Conservation (phyloP, 2,797 vertebrate species). For the Poecile montanus region DNA sequence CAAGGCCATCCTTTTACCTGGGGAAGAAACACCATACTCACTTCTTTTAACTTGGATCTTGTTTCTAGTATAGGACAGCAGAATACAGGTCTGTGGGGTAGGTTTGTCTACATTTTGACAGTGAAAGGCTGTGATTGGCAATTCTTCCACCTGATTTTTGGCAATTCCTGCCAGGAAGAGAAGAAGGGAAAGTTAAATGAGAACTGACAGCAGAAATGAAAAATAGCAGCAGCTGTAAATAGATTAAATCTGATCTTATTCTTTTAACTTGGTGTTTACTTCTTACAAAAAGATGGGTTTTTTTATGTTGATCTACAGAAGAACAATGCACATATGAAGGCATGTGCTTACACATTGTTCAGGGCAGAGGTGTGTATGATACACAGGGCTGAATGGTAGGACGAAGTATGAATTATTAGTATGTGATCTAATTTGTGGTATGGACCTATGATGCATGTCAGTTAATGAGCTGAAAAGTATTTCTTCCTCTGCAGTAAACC, state of each 20-base stretch:
- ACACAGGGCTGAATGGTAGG: not conserved
- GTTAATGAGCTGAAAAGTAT: constrained; percentile 1
- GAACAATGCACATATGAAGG: not conserved
- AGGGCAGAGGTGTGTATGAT: not conserved
- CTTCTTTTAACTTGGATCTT: not conserved
- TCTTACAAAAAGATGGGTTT: not conserved
- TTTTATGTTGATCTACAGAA: not conserved
- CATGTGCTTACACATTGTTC: not conserved
- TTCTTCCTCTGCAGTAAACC: not conserved
- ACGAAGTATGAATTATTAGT: not conserved
- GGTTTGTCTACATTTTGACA: constrained; percentile 17
- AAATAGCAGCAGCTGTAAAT: not conserved
- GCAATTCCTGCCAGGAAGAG: constrained; percentile 6
- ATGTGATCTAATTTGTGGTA: not conserved
- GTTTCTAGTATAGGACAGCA: not conserved
- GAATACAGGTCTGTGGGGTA: not conserved
- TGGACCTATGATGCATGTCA: not conserved
- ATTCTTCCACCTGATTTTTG: constrained; percentile 22
- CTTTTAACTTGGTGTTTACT: not conserved
- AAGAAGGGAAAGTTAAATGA: not conserved
- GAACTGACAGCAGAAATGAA: not conserved
- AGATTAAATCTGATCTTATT: not conserved
- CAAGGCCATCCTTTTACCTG: not conserved
- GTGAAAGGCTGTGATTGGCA: not conserved
- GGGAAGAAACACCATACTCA: not conserved